phyloP scores from a whole-genome alignment of 2,888 invertebrate species.

The Mimas tiliae region DNA sequence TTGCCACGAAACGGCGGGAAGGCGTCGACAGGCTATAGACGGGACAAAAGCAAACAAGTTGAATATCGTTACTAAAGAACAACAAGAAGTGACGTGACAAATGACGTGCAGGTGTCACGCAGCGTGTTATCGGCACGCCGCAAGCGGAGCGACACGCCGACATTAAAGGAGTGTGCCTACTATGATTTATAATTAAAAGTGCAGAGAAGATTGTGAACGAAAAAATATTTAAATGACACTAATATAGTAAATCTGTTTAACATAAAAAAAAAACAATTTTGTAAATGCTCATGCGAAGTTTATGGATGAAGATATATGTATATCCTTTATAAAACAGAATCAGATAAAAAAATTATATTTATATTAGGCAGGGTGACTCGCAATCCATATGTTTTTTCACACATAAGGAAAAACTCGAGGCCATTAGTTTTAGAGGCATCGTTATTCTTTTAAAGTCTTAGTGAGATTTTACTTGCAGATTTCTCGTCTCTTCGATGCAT shows the following conservation, averaged over 20 bases:
- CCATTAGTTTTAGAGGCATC: too few species aligned
- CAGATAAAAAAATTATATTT: too few species aligned
- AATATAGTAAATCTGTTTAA: not conserved
- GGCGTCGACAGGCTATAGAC: conserved; percentile 51
- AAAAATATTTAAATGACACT: not conserved
- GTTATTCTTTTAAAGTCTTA: too few species aligned
- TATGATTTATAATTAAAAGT: conserved; percentile 19
- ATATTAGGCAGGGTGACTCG: too few species aligned
- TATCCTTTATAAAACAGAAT: too few species aligned
- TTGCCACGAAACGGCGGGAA: conserved; percentile 60
- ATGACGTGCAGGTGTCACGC: conserved; percentile 77
- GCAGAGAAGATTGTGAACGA: not conserved
- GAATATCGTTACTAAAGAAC: conserved; percentile 59
- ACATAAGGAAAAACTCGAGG: too few species aligned
- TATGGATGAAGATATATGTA: too few species aligned
- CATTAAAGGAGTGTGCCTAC: conserved; percentile 32
- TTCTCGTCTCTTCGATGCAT: too few species aligned
- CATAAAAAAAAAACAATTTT: too few species aligned
- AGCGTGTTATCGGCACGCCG: conserved; percentile 45
- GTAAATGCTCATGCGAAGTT: too few species aligned
- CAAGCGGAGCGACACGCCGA: conserved; percentile 42
- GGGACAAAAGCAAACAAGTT: conserved; percentile 64
- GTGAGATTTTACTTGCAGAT: too few species aligned
- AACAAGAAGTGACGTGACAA: conserved; percentile 71
- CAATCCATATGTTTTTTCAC: too few species aligned